Conservation (phyloP, 2,113 vertebrate species). For the Seriola rivoliana region DNA sequence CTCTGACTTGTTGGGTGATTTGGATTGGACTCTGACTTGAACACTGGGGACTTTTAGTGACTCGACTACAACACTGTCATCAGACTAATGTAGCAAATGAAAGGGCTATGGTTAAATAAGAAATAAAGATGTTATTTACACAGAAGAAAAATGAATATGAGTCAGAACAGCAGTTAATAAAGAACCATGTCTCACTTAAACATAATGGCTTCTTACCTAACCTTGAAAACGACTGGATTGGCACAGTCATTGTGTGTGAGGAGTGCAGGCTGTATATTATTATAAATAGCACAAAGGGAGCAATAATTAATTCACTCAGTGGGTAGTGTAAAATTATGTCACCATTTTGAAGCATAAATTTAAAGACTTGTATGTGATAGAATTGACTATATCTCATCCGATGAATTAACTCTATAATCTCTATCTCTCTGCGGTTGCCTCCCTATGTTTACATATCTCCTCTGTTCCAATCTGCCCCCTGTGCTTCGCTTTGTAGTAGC, state of each 20-base stretch:
- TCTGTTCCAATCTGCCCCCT: constrained; percentile 32
- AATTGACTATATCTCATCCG: background rate
- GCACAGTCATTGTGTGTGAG: background rate
- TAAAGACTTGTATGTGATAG: constrained; percentile 1
- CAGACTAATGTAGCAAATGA: background rate
- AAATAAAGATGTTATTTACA: background rate
- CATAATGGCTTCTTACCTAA: background rate
- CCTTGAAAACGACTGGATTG: background rate
- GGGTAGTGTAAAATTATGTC: background rate
- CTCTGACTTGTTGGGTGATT: too few relatives aligned
- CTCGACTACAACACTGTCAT: background rate
- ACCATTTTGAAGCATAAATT: background rate
- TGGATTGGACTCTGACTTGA: too few relatives aligned
- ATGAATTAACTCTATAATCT: constrained; percentile 1
- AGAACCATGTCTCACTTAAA: background rate
- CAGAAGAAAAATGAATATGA: background rate
- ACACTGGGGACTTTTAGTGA: too few relatives aligned
- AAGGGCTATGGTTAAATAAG: background rate
- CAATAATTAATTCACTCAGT: background rate
- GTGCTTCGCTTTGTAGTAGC: constrained; percentile 14
- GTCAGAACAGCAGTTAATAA: background rate
- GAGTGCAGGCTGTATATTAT: background rate
- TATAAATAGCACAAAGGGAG: background rate
- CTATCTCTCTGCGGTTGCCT: background rate
- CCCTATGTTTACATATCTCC: background rate